Base-by-base conservation (phyloP, 2,888 invertebrate species). In the Sesia apiformis region DNA sequence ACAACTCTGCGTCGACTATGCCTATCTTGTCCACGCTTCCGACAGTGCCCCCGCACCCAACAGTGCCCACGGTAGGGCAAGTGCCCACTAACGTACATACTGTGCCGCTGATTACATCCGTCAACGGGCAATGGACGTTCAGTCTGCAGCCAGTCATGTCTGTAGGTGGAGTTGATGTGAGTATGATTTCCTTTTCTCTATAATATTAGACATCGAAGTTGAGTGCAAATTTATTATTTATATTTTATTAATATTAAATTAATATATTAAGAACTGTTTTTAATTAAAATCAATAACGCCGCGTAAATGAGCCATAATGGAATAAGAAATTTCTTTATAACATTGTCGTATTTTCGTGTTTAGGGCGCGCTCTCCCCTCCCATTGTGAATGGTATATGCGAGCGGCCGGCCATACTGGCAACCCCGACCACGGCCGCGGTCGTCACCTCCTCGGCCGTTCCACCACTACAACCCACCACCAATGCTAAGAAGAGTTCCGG, bases 91-190 rank as follows among this genome's bases (percentile, higher is more conserved):
- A 74, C 0, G 82, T 87, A 2, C 86, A 85, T 57, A 85, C 85
- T 0, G 80, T 88, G 58, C 89, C 88, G 1, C 61, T 88, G 51
- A 79, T 89, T 60, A 85, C 87, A 0, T 81, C 87, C 0, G 81
- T 89, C 56, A 89, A 89, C 49, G 89, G 89, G 5, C 88, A 89
- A 61, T 88, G 88, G 87, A 85, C 84, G 60, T 83, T 88, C 65
- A 85, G 87, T 58, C 64, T 88, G 54, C 88, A 87, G 63, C 87
- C 89, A 0, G 74, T 88, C 52, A 84, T 88, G 85, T 86, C 88
- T 0, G 85, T 89, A 2, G 87, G 87, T 0, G 77, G 76, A 6
- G 61, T 78, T 5, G 84, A 87, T 60, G 86, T 86, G 50, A 79
- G 85, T 77, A 46, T 23, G 23, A 23, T 23, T 23, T 23, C 23